Base-by-base conservation (phyloP, 1,140 invertebrate genomes). In the Pseudomyrmex concolor region DNA sequence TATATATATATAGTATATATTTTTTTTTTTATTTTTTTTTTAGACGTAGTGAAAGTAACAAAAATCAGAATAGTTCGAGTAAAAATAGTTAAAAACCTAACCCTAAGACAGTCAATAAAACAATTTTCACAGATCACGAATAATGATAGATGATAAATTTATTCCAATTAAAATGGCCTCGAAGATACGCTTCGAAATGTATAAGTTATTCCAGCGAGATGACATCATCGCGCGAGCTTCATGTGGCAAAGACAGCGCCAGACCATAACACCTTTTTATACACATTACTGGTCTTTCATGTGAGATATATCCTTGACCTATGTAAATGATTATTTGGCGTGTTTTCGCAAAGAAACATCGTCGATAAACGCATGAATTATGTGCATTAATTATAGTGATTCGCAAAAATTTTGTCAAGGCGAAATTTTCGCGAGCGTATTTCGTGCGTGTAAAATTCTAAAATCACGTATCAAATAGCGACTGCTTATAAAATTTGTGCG, bases 251-350 rank as follows among this genome's bases (percentile, higher is more conserved):
- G 51, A 78, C 64, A 59, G 50, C 76, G 19, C 13, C 19, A 15
- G 57, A 59, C 64, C 76, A 22, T 78, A 57, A 78, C 34, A 10
- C 15, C 10, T 78, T 78, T 78, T 48, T 78, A 68, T 57, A 68
- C 15, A 25, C 25, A 34, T 34, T 57, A 57, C 5, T 55, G 34
- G 22, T 4, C 63, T 68, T 68, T 48, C 51, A 68, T 70, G 43
- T 70, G 48, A 48, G 2, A 1, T 19, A n/a, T n/a, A n/a, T 54
- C 0, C 63, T 55, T 78, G 34, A 57, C 7, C 76, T 15, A 78
- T 57, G 76, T 48, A 70, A 70, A 70, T 78, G 17, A 54, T 1
- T 2, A 70, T 45, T 77, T 13, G 13, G 17, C 15, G 2, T 54
- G 17, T 45, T 10, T 57, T 17, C n/a, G 8, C n/a, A 17, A 64